These are phyloP conservation scores for Halcyon senegalensis DNA, from an alignment of 2,113 vertebrate genomes.

Conservation along the genomic window DNA sequence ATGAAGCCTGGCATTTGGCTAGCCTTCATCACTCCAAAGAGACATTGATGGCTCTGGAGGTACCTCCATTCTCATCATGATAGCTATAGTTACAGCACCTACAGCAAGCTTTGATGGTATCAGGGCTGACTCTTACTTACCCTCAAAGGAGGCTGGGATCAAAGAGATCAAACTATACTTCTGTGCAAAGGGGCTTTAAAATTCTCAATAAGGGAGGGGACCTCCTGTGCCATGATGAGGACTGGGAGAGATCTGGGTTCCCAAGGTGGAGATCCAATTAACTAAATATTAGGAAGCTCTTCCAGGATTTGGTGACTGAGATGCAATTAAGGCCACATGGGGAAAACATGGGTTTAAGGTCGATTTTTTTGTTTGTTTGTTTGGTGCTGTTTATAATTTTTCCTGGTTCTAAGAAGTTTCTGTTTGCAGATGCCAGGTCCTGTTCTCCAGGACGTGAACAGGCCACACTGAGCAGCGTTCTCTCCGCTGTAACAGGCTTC, in stretches of 20 bases:
- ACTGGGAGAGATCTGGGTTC: background rate
- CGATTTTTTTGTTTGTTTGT: background rate
- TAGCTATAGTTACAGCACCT: background rate
- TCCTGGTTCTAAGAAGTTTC: background rate
- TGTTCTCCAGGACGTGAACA: background rate
- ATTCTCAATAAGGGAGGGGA: background rate
- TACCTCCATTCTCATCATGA: accelerated
- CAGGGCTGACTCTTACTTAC: background rate
- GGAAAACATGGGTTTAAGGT: background rate
- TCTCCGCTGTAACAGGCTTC: background rate
- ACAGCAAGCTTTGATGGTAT: background rate
- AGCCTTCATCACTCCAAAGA: background rate
- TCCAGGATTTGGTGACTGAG: background rate
- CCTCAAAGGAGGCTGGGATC: background rate
- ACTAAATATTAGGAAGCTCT: background rate
- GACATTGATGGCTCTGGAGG: background rate
- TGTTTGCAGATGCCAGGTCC: background rate
- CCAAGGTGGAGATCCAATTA: background rate
- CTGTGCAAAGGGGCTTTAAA: background rate
- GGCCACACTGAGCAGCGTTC: accelerated
- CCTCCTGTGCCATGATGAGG: accelerated
- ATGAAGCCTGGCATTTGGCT: background rate
- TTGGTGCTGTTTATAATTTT: background rate
- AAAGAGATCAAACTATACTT: background rate
- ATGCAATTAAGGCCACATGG: background rate